Base-by-base conservation (phyloP, 2,113 vertebrate genomes). In the Corythornis madagascariensis region DNA sequence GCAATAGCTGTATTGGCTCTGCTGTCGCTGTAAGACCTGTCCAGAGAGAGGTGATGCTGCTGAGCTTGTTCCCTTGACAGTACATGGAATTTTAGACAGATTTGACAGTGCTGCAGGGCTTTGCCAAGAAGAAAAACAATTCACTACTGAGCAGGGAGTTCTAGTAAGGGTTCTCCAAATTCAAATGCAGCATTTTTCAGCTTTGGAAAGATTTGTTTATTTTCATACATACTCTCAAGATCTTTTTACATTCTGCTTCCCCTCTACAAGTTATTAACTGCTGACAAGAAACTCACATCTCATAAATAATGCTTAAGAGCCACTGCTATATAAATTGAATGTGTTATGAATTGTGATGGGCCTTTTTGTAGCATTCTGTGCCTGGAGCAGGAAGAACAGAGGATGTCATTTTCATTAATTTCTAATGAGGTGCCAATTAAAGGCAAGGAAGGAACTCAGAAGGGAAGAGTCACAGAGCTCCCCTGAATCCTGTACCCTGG, bases 401-500 rank as follows among this genome's bases (percentile, higher is more conserved):
- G 97, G 98, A 97, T 98, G 98, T 98, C 96, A 97, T 98, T 98
- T 98, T 98, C 98, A 98, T 98, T 98, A 98, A 98, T 98, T 98
- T 98, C 97, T 98, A 98, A 98, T 98, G 98, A 98, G 98, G 97
- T 97, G 97, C 97, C 98, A 98, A 98, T 98, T 98, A 98, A 98
- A 97, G 97, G 92, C 96, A 96, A 97, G 96, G 97, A 97, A 96
- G 95, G 94, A 21, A 82, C 97, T 97, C 96, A 67, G 95, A 95
- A 97, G 97, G 96, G 97, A 97, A 97, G 96, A 97, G 96, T 97
- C 96, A 91, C 96, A 96, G 93, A 95, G 96, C 95, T 97, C 95
- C 95, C 97, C 93, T 88, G 97, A 97, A 97, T 97, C 97, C 95
- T 96, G 93, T 60, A 82, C 96, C 98, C 96, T 22, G 60, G 91